These are phyloP conservation scores for Pimephales promelas DNA, from an alignment of 2,113 vertebrate species.

Conservation along the genomic window DNA sequence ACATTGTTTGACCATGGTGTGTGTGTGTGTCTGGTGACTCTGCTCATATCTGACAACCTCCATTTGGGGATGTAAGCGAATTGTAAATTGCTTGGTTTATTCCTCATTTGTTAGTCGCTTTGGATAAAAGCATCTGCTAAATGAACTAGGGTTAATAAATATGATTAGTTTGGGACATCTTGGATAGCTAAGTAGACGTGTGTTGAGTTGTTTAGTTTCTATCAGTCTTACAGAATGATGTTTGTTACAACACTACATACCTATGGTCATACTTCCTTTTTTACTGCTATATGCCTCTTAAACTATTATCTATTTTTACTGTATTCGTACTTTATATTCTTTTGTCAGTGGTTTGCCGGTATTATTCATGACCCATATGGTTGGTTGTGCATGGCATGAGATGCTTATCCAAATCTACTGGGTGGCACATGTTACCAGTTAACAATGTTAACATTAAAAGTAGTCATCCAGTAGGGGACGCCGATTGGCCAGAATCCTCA, in stretches of 20 bases:
- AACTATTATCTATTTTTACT: neutral
- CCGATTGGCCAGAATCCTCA: neutral
- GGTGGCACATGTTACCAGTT: neutral
- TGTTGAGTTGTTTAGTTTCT: neutral
- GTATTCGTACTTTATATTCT: neutral
- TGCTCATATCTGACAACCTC: neutral
- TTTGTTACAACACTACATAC: neutral
- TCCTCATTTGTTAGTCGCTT: neutral
- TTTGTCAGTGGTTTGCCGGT: neutral
- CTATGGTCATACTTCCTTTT: slow-evolving; percentile 31
- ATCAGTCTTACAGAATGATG: neutral
- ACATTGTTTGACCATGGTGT: neutral
- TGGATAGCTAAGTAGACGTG: neutral
- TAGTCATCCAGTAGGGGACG: neutral
- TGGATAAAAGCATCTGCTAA: neutral
- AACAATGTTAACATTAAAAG: rapidly evolving
- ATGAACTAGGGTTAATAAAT: neutral
- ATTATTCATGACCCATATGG: neutral
- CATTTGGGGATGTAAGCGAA: neutral
- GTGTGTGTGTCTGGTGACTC: neutral
- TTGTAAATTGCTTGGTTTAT: neutral
- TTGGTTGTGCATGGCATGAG: neutral
- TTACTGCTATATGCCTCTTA: neutral
- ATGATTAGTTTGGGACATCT: neutral
- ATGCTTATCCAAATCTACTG: neutral